phyloP scores from a whole-genome alignment of 2,888 invertebrate species.

The Lysandra coridon region DNA sequence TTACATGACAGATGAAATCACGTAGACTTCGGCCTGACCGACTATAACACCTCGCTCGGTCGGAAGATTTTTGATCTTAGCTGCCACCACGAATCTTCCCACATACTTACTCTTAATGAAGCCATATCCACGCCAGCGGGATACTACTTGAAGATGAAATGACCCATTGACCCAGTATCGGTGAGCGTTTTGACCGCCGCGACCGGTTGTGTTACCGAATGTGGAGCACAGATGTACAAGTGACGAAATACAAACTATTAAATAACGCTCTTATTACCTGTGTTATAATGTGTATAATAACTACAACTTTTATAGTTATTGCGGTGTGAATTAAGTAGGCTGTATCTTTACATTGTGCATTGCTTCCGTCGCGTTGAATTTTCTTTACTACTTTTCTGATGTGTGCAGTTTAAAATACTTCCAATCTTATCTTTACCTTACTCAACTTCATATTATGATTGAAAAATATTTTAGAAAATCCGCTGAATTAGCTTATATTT shows the following conservation, averaged over 20 bases:
- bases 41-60: too few relatives aligned
- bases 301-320: background rate
- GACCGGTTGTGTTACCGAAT: background rate
- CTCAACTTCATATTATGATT: too few relatives aligned
- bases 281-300: background rate
- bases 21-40: too few relatives aligned
- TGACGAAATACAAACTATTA: background rate
- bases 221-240: background rate
- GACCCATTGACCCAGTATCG: background rate
- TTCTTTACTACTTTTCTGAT: too few relatives aligned
- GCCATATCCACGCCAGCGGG: background rate
- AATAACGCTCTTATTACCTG: background rate
- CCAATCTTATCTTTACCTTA: too few relatives aligned
- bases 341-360: background rate
- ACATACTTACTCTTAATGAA: too few relatives aligned
- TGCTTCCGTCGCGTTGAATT: too few relatives aligned
- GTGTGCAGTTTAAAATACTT: background rate
- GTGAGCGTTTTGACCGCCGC: background rate
- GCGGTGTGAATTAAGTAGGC: background rate
- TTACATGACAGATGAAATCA: too few relatives aligned
- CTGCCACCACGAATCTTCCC: too few relatives aligned
- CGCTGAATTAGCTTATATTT: too few relatives aligned
- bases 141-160: background rate
- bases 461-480: too few relatives aligned
- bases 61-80: too few relatives aligned